Base-by-base conservation (phyloP, 2,888 invertebrate genomes). In the Ectemnius cavifrons region DNA sequence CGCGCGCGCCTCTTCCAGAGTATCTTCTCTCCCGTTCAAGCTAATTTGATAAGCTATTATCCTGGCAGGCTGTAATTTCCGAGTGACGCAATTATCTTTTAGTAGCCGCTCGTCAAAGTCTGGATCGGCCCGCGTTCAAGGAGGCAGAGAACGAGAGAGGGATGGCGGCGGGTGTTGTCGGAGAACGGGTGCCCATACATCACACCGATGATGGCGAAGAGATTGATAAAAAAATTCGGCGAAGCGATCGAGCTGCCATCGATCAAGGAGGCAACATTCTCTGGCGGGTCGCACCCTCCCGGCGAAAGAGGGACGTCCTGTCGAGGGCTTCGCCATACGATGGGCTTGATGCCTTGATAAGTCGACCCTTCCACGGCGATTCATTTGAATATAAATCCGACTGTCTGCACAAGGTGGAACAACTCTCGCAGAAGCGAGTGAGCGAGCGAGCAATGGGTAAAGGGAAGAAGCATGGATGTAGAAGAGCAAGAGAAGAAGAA, bases 371-470 rank as follows among this genome's bases (percentile, higher is more conserved):
- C 77, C 67, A 77, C 73, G 75, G 70, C 82, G 77, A 82, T 82
- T 82, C 82, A 79, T 82, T 82, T 80, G 78, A 80, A 80, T 82
- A 82, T 82, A 80, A 82, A 82, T 82, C 79, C 77, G 79, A 72
- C 80, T 79, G 80, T 80, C 78, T 77, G 60, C 76, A 70, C 74
- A 66, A 71, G 63, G 71, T 71, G 59, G 49, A 62, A 68, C 68
- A 37, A 11, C 37, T 37, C 37, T 6, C 8, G 37, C 1, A 8
- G 61, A 65, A 47, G 13, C 23, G 71, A 59, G 58, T 65, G 49
- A 16, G n/a, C 18, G 69, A 59, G 58, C 58, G 65, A 57, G 11
- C 46, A 64, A 71, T 23, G 60, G 58, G 58, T 47, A 63, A n/a
- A 60, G 49, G 14, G 62, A 63, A 52, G 59, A 37, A 11, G 11